These are phyloP conservation scores for Phocides pigmalion DNA, from an alignment of 1,140 invertebrate genomes.

Conservation along the genomic window DNA sequence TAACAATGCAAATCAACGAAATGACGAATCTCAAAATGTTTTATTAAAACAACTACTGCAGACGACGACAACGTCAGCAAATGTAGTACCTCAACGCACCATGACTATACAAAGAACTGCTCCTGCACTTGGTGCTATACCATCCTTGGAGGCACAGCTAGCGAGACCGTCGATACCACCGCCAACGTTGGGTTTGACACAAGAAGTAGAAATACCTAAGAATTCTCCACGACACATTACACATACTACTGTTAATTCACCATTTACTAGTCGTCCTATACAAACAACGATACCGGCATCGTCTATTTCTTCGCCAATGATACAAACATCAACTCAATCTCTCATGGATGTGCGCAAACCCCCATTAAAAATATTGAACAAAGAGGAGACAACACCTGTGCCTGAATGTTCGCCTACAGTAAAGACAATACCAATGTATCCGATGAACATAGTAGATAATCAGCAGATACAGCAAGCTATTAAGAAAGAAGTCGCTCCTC, in stretches of 20 bases:
- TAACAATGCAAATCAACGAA: conserved; percentile 72
- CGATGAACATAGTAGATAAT: conserved; percentile 65
- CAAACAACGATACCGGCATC: conserved; percentile 67
- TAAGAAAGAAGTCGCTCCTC: conserved; percentile 83
- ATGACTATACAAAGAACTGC: conserved; percentile 83
- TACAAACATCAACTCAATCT: conserved; percentile 78
- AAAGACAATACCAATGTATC: conserved; percentile 69
- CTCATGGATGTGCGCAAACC: conserved; percentile 80
- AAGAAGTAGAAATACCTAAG: conserved; percentile 84
- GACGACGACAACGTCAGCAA: conserved; percentile 88
- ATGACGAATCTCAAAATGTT: conserved; percentile 94
- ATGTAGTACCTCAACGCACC: conserved; percentile 77
- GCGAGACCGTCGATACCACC: conserved; percentile 89
- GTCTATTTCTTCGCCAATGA: conserved; percentile 66
- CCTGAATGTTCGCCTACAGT: conserved; percentile 76
- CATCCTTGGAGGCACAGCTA: conserved; percentile 89
- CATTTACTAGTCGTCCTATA: conserved; percentile 70
- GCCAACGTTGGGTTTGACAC: conserved; percentile 70
- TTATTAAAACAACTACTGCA: conserved; percentile 95
- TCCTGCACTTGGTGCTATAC: conserved; percentile 87
- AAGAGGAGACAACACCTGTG: conserved; percentile 74
- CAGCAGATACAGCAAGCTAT: conserved; percentile 72
- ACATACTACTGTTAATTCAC: conserved; percentile 55
- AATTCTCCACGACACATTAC: conserved; percentile 79
- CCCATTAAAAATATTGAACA: conserved; percentile 68